Conservation (phyloP, 2,797 vertebrate genomes). For the Masticophis lateralis region DNA sequence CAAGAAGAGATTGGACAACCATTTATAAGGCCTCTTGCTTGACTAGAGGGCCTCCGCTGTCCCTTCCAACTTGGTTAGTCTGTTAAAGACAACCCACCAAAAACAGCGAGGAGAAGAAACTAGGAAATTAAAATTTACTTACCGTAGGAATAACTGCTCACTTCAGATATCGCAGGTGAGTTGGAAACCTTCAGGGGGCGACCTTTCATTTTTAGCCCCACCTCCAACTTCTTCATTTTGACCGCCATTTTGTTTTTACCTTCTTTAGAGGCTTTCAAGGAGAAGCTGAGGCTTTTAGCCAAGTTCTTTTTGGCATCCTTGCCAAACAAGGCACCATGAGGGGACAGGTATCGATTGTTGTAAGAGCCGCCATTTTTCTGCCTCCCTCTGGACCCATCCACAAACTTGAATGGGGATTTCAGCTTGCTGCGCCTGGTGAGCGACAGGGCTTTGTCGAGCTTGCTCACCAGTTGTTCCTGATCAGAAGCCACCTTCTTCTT, state of each 20-base stretch:
- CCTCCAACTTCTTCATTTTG: conserved; percentile 82
- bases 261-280: conserved; percentile 78
- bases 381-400: conserved; percentile 73
- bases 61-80: neutral
- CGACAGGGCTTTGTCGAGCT: conserved; percentile 90
- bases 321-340: conserved; percentile 72
- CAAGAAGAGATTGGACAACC: neutral
- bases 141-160: conserved; percentile 97
- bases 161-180: conserved; percentile 87
- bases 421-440: conserved; percentile 88
- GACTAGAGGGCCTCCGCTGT: neutral
- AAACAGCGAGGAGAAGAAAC: neutral
- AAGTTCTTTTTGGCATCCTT: conserved; percentile 76
- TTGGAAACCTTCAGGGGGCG: conserved; percentile 85
- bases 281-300: conserved; percentile 77
- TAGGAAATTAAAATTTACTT: conserved; percentile 71
- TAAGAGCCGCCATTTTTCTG: conserved; percentile 61
- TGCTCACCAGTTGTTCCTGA: conserved; percentile 92
- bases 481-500: conserved; percentile 85
- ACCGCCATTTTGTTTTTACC: conserved; percentile 84
- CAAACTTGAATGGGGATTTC: conserved; percentile 80
- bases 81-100: neutral
- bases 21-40: neutral
- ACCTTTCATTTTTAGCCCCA: conserved; percentile 82
- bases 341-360: conserved; percentile 66